A percentile compares a stretch with the other conserved stretches of the same genome.
Evolutionary conservation across 2,113 vertebrate species (phyloP).

Genomic region (Puffinus mauretanicus): DNA sequence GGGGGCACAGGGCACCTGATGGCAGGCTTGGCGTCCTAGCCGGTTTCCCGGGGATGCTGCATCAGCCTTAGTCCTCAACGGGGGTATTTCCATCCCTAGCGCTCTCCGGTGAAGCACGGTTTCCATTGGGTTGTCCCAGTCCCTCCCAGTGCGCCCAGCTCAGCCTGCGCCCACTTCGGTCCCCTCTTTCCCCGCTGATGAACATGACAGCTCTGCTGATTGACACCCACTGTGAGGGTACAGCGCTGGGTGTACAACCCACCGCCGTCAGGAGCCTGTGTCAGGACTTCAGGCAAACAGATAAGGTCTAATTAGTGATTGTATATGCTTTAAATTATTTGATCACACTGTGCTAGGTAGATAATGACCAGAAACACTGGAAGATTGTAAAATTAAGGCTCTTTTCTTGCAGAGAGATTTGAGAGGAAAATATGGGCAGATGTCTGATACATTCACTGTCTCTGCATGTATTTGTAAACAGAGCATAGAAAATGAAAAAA

Average conservation of each 20-base stretch:
- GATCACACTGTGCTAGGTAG: neutral
- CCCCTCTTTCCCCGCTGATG: neutral
- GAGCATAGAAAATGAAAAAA: neutral
- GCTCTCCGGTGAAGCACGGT: accelerated
- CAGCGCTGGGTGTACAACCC: neutral
- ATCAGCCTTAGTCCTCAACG: accelerated
- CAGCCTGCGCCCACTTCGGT: neutral
- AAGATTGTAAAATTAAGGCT: neutral
- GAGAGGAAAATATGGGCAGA: neutral
- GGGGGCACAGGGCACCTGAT: too few species aligned
- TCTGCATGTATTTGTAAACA: neutral
- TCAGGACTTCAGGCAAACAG: neutral
- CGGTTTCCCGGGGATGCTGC: neutral
- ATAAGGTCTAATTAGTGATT: neutral
- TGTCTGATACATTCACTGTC: neutral
- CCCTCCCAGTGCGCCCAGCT: neutral
- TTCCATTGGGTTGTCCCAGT: neutral
- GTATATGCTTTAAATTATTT: neutral
- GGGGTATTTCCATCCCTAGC: accelerated
- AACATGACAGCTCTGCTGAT: too few species aligned
- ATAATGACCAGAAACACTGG: neutral
- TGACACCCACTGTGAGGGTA: neutral
- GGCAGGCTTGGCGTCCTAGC: neutral
- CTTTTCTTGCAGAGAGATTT: neutral
- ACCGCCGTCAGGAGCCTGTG: neutral